Base-by-base conservation (phyloP, 2,888 invertebrate genomes). In the Allygus modestus region DNA sequence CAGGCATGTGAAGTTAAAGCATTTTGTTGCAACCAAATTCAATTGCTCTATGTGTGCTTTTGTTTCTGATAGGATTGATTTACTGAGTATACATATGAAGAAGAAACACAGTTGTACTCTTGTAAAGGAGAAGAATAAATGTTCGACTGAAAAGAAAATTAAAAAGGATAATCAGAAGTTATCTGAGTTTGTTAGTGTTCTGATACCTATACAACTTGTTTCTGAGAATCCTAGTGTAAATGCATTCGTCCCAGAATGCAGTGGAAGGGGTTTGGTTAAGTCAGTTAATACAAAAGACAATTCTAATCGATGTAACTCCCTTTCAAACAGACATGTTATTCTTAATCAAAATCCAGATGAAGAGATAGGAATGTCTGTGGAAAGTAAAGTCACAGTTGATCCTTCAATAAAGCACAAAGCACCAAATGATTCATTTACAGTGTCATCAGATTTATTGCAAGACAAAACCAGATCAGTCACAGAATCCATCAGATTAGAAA, bases 121-220 rank as follows among this genome's bases (percentile, higher is more conserved):
- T 26, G 0, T 37, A 26, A 51, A 58, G 15, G 79, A 79, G 58
- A 46, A 26, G 2, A 41, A 73, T n/a, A 77, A 26, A 51, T 23
- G 28, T 28, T 2, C 7, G 0, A 46, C 0, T 41, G 9, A n/a
- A 37, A 20, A 31, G 20, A 54, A 37, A 31, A 20, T 15, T n/a
- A 58, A 54, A 12, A 28, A 58, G 37, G 28, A 46, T 15, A 46
- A 17, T 15, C 23, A 23, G 9, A 51, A 33, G 0, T 7, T 0
- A 11, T 23, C 37, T 23, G 73, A 43, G 41, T 41, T 79, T 58
- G 33, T 79, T 31, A 31, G 79, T 33, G 58, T 79, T 33, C 17
- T 79, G 12, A 58, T 79, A 9, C 79, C 79, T 12, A 31, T 79
- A 58, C 31, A 79, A 37, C 23, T 79, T 15, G 37, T 79, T 37